Base-by-base conservation (phyloP, 2,888 invertebrate species). In the Eilema griseolum region DNA sequence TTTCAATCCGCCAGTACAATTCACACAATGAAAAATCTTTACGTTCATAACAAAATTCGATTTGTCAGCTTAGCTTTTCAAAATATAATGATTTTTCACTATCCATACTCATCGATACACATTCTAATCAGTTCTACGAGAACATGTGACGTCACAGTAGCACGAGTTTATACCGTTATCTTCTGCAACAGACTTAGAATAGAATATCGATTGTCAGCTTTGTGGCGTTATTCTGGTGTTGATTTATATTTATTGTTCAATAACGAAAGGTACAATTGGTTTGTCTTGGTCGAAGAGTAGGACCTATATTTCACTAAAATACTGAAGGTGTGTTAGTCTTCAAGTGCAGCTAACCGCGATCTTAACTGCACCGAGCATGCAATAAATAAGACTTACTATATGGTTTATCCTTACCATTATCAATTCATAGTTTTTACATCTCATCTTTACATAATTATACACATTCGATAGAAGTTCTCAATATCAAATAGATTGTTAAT, bases 11-110 rank as follows among this genome's bases (percentile, higher is more conserved):
- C 78, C 77, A 84, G 76, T 82, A 67, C 57, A 75, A 46, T 61
- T 71, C 69, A n/a, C 56, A 75, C 70, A 85, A 85, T 81, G 85
- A 85, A 87, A 81, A 59, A 82, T 82, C 85, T 79, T 72, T 80
- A 86, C 82, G 81, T 82, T 79, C 20, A 37, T 56, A 70, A 67
- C 70, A 71, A 67, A 65, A 67, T 46, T 66, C 37, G 37, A 33
- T 23, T 72, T 46, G 31, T 63, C 62, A 33, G 23, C 57, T 46
- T 59, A 60, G 24, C 26, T 52, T 59, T 41, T 66, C 16, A 60
- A 66, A 79, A 83, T 81, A 79, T 84, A 73, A 66, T 81, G 81
- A 83, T 73, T 79, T 83, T 85, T 81, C 83, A 85, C 82, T 75
- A 79, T 74, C 62, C 14, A 57, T 24, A 28, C 66, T 69, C 11